Evolutionary conservation across 2,797 vertebrate genomes (phyloP), one percentile per base, ranked within the genome.

Genomic region (Diplodus sargus): DNA sequence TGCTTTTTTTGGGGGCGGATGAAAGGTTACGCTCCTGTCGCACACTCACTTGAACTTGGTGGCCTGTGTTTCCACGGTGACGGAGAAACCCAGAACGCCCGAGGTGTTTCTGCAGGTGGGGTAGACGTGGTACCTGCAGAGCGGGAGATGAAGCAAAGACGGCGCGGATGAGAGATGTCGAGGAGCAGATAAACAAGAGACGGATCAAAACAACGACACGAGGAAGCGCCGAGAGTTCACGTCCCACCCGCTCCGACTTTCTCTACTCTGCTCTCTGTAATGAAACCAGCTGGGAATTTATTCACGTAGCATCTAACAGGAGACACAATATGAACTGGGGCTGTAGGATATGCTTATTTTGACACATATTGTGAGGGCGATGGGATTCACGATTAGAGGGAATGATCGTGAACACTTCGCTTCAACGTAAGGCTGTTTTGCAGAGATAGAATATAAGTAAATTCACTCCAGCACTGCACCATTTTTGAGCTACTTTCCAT

Each of bases 91-190:
- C 70, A 99, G 94, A 76, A 99, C 94, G 16, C 97, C 97, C 5
- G 98, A 99, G 58, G 98, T 99, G 90, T 98, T 98, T 82, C 97
- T 97, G 93, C 97, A 98, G 74, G 97, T 97, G 25, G 98, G 97
- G 92, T 97, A 99, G 84, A 98, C 97, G 0, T 98, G 97, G 85
- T 99, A 99, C 87, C 97, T 96, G 90, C 34, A 42, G 70, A 78
- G 59, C 53, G 60, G 76, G 70, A 64, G 10, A 63, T 34, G 34
- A 77, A 67, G 69, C 20, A 15, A 56, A 75, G 9, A 68, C 63
- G 45, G 71, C 18, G 2, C 20, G 47, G 22, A 54, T 67, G 30
- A 74, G 58, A 58, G 45, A 66, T 30, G 30, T n/a, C 5, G 49
- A 61, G 48, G 28, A 57, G 53, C n/a, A 57, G 51, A 64, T 18